Base-by-base conservation (phyloP, 2,797 vertebrate species). In the Rhyacichthys aspro region DNA sequence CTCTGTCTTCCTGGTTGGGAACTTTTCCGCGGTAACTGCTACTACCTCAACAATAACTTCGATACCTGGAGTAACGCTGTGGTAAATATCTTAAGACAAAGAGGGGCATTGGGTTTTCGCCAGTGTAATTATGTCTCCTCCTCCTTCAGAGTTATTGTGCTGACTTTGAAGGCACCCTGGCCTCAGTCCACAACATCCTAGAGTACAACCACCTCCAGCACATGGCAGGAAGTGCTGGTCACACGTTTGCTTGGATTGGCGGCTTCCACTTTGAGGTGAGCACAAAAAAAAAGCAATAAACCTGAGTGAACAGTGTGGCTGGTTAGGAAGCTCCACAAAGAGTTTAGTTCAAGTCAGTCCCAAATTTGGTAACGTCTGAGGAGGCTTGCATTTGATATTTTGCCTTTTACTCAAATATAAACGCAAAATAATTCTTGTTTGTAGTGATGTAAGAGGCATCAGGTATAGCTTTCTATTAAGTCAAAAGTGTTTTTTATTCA, bases 241-340 rank as follows among this genome's bases (percentile, higher is more conserved):
- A 56, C 54, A 2, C 32, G 1, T 42, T 42, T 0, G 73, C 63
- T 43, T 80, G 77, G 77, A 67, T 73, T 4, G 77, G 77, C 43
- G 77, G 77, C 9, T 76, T 32, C 53, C 14, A 39, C 59, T 80
- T 80, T 18, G 37, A 63, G 62, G 77, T 79, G 1, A 16, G 19
- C 5, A 11, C 15, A 28, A 28, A 28, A 28, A 28, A 3, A 28
- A 6, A 28, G n/a, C n/a, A n/a, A n/a, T n/a, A n/a, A n/a, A n/a
- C n/a, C n/a, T n/a, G n/a, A n/a, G n/a, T n/a, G n/a, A n/a, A n/a
- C n/a, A n/a, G n/a, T n/a, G n/a, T n/a, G n/a, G n/a, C n/a, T n/a
- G n/a, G n/a, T n/a, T n/a, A n/a, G n/a, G n/a, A n/a, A n/a, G n/a
- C n/a, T n/a, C n/a, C n/a, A n/a, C n/a, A n/a, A n/a, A n/a, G n/a